These are phyloP conservation scores for Amyelois transitella DNA, from an alignment of 1,140 invertebrate genomes.

Conservation along the genomic window DNA sequence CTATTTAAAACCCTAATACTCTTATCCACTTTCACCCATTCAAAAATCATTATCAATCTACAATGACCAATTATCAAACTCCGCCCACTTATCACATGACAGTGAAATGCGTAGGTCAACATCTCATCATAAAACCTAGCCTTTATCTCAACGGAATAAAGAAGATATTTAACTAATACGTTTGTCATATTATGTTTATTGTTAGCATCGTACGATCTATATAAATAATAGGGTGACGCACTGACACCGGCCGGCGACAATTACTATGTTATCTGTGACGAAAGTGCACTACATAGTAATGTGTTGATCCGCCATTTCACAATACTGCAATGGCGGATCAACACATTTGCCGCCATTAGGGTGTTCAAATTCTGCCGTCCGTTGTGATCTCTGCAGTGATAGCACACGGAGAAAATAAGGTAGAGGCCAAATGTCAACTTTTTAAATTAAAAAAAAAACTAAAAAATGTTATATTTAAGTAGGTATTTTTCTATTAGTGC, in stretches of 20 bases:
- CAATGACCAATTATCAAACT: background rate
- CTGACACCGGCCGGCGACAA: background rate
- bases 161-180: background rate
- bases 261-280: background rate
- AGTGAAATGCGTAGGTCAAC: slow-evolving; percentile 15
- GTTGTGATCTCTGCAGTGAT: too few species aligned
- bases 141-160: background rate
- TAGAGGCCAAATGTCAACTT: too few species aligned
- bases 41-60: background rate
- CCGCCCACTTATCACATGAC: slow-evolving; percentile 6
- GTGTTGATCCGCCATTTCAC: too few species aligned
- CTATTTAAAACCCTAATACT: background rate
- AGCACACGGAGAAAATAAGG: too few species aligned
- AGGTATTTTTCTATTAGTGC: too few species aligned
- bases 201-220: slow-evolving; percentile 14
- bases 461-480: too few species aligned
- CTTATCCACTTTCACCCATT: background rate
- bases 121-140: background rate
- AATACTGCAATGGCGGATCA: too few species aligned
- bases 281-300: too few species aligned
- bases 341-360: too few species aligned
- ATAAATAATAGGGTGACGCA: background rate
- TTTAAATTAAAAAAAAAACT: too few species aligned
- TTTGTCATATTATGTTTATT: background rate
- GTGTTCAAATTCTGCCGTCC: too few species aligned